These are phyloP conservation scores for Paradoxurus hermaphroditus DNA, from an alignment of 2,113 vertebrate genomes.

Conservation along the genomic window DNA sequence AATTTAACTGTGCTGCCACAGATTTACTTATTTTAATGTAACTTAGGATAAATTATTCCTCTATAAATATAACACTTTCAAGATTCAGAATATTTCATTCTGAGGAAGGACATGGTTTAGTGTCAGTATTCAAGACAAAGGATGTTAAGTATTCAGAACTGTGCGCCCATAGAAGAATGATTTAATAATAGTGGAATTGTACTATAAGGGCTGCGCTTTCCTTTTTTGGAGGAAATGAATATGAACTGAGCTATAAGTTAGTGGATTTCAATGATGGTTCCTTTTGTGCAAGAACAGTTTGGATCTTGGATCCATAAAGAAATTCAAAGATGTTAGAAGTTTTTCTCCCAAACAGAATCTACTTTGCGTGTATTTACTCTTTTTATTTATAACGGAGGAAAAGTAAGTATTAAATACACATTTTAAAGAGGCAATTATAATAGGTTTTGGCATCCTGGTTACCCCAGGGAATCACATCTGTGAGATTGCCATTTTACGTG, in stretches of 20 bases:
- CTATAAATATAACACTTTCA: conserved; percentile 54
- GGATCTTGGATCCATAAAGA: conserved; percentile 16
- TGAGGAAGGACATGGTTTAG: conserved; percentile 16
- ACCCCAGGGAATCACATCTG: conserved; percentile 18
- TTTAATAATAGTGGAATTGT: conserved; percentile 39
- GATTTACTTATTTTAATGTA: conserved; percentile 58
- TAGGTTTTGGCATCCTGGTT: conserved; percentile 46
- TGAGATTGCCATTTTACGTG: conserved; percentile 38
- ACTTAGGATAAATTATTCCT: conserved; percentile 43
- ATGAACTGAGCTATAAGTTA: conserved; percentile 27
- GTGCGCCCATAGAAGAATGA: conserved; percentile 15
- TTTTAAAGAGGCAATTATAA: conserved; percentile 36
- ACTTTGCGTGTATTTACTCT: conserved; percentile 17
- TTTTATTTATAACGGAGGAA: background rate
- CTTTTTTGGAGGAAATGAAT: background rate
- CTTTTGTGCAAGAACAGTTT: conserved; percentile 35
- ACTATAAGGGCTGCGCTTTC: background rate
- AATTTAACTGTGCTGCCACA: conserved; percentile 51
- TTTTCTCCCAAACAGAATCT: conserved; percentile 1
- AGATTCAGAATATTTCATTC: conserved; percentile 52
- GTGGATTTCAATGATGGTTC: background rate
- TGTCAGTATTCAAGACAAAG: conserved; percentile 36
- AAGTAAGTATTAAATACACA: conserved; percentile 20
- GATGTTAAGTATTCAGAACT: background rate
- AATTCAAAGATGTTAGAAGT: conserved; percentile 4